Conservation (phyloP, 2,113 vertebrate species). For the Dolichallabes microphthalmus region DNA sequence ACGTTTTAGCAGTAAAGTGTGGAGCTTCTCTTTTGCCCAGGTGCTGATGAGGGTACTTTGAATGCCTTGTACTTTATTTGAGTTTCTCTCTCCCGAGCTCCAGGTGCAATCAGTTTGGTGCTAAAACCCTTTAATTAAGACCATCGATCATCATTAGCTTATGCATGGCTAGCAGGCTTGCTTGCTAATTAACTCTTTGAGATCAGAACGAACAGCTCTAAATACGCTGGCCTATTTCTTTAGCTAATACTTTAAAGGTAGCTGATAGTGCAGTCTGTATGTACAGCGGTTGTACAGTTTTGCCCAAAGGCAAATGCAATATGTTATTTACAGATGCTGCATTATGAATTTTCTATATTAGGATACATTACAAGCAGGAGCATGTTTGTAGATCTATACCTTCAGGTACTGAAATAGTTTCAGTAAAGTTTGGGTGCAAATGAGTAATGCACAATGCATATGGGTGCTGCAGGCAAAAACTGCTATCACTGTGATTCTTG, state of each 20-base stretch:
- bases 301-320: not conserved
- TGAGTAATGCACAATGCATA: not conserved
- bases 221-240: constrained; percentile 35
- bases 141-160: constrained; percentile 78
- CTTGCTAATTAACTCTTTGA: constrained; percentile 69
- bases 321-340: constrained; percentile 3
- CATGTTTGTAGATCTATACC: not conserved
- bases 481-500: constrained; percentile 27
- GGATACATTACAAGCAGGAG: constrained; percentile 6
- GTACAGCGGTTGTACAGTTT: not conserved
- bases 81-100: constrained; percentile 54
- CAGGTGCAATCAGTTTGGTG: constrained; percentile 70
- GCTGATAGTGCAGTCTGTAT: constrained; percentile 16
- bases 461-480: not conserved
- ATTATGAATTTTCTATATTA: not conserved
- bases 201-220: constrained; percentile 56
- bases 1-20: not conserved
- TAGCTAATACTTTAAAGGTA: constrained; percentile 16
- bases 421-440: not conserved
- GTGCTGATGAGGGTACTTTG: constrained; percentile 10
- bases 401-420: not conserved
- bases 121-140: constrained; percentile 76
- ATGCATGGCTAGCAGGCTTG: constrained; percentile 66
- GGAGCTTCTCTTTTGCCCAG: constrained; percentile 16
- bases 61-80: constrained; percentile 30